These are phyloP conservation scores for Jacana jacana DNA, from an alignment of 2,113 vertebrate genomes.

Conservation along the genomic window DNA sequence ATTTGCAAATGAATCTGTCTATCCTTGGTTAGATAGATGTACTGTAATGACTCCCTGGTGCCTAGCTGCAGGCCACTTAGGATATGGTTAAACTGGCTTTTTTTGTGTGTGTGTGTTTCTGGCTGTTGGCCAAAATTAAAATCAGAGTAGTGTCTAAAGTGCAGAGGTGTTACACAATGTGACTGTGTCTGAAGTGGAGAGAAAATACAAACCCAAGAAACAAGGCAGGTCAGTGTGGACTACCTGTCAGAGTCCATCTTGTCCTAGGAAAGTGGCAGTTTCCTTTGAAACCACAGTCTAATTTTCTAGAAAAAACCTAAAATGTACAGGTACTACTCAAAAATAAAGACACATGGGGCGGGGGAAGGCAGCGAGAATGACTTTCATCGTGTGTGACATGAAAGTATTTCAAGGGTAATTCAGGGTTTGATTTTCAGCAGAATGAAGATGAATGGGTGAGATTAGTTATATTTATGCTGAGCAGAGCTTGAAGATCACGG, in stretches of 20 bases:
- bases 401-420: not conserved
- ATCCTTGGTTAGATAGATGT: not conserved
- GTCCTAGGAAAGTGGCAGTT: not conserved
- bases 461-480: not conserved
- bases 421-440: not conserved
- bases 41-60: not conserved
- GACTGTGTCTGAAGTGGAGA: not conserved
- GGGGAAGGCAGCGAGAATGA: not conserved
- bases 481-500: not conserved
- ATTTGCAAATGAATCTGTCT: not conserved
- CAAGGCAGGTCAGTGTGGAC: not conserved
- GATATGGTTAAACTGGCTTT: not conserved
- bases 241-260: not conserved
- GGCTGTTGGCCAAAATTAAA: not conserved
- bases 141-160: not conserved
- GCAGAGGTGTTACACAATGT: not conserved
- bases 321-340: not conserved
- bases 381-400: rapidly evolving
- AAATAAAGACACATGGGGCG: not conserved
- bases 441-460: not conserved
- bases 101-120: not conserved
- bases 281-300: not conserved
- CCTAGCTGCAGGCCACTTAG: not conserved
- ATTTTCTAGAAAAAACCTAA: not conserved
- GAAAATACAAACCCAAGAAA: not conserved